phyloP scores from a whole-genome alignment of 2,888 invertebrate species.

The Conomelus anceps region DNA sequence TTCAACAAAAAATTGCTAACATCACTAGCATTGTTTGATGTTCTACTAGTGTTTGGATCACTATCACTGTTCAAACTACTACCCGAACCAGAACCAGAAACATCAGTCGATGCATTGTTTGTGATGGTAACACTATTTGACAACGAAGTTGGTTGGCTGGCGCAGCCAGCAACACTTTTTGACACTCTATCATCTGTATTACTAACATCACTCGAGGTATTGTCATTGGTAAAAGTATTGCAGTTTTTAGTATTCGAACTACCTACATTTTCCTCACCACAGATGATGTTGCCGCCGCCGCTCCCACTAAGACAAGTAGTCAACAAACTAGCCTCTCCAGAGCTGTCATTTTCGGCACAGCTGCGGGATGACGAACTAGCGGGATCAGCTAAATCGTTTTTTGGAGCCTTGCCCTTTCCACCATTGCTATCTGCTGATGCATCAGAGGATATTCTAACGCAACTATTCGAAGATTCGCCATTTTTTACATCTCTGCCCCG shows the following conservation, averaged over 20 bases:
- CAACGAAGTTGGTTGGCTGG: not conserved
- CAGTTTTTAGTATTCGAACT: too few species aligned
- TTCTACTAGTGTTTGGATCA: not conserved
- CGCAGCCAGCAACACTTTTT: too few species aligned
- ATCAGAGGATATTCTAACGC: constrained; percentile 13
- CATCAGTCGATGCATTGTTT: constrained; percentile 2
- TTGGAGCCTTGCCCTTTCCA: not conserved
- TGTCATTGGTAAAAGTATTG: not conserved
- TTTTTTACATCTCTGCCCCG: not conserved
- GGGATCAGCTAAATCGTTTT: not conserved
- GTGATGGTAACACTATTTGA: constrained; percentile 19
- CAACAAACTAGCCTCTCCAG: not conserved
- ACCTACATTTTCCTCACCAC: too few species aligned
- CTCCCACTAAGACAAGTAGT: not conserved
- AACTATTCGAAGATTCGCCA: constrained; percentile 16
- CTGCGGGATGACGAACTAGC: not conserved
- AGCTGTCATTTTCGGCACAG: not conserved
- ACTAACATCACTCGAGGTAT: not conserved
- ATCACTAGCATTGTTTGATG: not conserved
- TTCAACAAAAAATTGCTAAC: not conserved
- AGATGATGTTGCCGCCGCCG: too few species aligned
- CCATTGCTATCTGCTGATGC: not conserved
- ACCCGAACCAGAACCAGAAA: not conserved
- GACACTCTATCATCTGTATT: not conserved
- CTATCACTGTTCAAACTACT: not conserved